Base-by-base conservation (phyloP, 2,888 invertebrate species). In the Cephus spinipes region DNA sequence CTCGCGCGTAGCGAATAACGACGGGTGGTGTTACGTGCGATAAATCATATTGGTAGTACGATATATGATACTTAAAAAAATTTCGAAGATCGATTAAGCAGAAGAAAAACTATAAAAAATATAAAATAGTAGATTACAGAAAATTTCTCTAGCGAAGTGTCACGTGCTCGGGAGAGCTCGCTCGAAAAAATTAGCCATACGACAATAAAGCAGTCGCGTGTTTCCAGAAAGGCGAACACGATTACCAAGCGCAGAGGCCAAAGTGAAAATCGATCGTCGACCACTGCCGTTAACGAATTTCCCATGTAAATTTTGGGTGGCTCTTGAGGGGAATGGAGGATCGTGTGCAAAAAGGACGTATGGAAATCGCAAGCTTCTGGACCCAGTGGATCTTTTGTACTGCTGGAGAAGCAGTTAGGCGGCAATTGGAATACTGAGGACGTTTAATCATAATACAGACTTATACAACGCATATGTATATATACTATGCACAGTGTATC, bases 171-270 rank as follows among this genome's bases (percentile, higher is more conserved):
- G 31, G 11, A 35, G n/a, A 35, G 36, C 31, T 55, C 34, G 69
- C 34, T 69, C 30, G 55, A n/a, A 12, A 34, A n/a, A 34, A 31
- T 34, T 76, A 76, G 4, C n/a, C 9, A 35, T 11, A 36, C 73
- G 81, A 74, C 80, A 80, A 81, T 81, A 82, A 82, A 80, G 80
- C 78, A 75, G 78, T 82, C 77, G 82, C 82, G 82, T 82, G 82
- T 76, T 78, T 33, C 55, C 77, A 32, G 75, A 73, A 80, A 79
- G 32, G 71, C 31, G 31, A 71, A 12, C 12, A 12, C 12, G 30
- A 31, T 12, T 31, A 15, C 31, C 71, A 9, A 23, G 23, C 55
- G 23, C 71, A 33, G 71, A 71, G 6, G 6, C 31, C 3, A 33
- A 79, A 77, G 73, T 73, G 73, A 75, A 76, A 75, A 40, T 75